Evolutionary conservation across 2,113 vertebrate species (phyloP), one percentile per base, ranked within the genome.

Genomic region (Nymphicus hollandicus): DNA sequence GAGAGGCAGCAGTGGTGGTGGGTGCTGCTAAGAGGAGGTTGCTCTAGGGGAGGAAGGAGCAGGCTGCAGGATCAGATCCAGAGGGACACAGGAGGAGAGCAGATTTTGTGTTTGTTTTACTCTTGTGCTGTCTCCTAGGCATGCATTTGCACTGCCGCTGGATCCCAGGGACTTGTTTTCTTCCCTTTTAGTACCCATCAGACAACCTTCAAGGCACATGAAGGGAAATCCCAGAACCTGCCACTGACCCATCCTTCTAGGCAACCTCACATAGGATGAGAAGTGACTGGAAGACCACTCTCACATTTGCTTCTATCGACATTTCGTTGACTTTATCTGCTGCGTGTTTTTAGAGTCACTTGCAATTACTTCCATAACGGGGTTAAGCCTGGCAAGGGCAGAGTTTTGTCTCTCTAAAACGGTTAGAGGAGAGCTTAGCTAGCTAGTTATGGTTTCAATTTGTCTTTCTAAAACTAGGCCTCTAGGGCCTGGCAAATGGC

Each of bases 401-500:
- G 29, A 50, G 6, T 78, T 95, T 89, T 93, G 39, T 96, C 55
- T 17, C 55, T 91, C 44, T 86, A 49, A 66, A 86, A 81, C 31
- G 24, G 50, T 81, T 86, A 74, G 35, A 84, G 15, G 24, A 90
- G 29, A 89, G 72, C 72, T 64, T 94, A 90, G 76, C 69, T 88
- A 81, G 79, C 64, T 78, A 55, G 72, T 88, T 95, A 86, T 78
- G 64, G 65, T 94, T 95, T 94, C 80, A 88, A 91, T 97, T 88
- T 95, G 60, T 96, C 88, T 86, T 94, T 78, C 77, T 95, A 90
- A 93, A 96, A 92, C 82, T 88, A 95, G 92, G 80, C 76, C 90
- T 93, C 72, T 93, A 97, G 91, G 68, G 71, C 64, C 85, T 96
- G 89, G 91, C 91, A 95, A 90, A 91, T 78, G 82, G 72, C 95